Evolutionary conservation across 2,797 vertebrate genomes (phyloP).

Genomic region (Philypnodon macrostomus): DNA sequence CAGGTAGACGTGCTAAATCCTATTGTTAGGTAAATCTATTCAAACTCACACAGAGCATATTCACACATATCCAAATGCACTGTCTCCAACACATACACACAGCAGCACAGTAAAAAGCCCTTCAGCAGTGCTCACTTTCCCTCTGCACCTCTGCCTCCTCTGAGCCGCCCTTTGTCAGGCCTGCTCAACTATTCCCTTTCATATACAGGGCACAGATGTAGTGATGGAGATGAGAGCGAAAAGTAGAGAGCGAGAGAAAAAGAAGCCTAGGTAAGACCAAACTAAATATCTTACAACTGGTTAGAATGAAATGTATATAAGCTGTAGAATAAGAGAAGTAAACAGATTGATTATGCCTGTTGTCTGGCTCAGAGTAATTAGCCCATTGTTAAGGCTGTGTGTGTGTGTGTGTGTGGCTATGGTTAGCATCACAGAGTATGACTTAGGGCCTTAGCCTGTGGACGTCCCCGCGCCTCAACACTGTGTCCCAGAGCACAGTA

Average conservation of each 20-base stretch:
- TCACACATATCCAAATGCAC: constrained; percentile 9
- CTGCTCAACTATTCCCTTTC: constrained; percentile 76
- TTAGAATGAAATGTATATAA: not conserved
- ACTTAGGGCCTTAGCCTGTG: constrained; percentile 65
- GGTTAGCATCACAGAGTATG: constrained; percentile 52
- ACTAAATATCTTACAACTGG: constrained; percentile 16
- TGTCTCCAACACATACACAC: constrained; percentile 5
- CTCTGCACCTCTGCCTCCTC: constrained; percentile 70
- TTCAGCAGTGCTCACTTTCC: constrained; percentile 67
- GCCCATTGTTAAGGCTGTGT: constrained; percentile 31
- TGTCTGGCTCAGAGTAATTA: constrained; percentile 47
- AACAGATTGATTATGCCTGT: constrained; percentile 22
- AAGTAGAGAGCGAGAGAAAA: constrained; percentile 12
- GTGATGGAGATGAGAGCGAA: constrained; percentile 36
- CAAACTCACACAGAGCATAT: constrained; percentile 36
- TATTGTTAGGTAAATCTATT: constrained; percentile 37
- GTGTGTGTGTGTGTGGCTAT: constrained; percentile 30
- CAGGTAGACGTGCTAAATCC: constrained; percentile 13
- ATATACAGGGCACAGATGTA: constrained; percentile 73
- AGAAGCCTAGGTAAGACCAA: constrained; percentile 14
- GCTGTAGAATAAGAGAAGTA: not conserved
- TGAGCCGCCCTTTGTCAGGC: constrained; percentile 68
- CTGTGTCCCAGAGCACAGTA: constrained; percentile 65
- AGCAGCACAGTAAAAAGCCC: constrained; percentile 51
- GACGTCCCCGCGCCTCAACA: constrained; percentile 67